These are phyloP conservation scores for Drosophila cracens DNA, from an alignment of 2,888 invertebrate genomes.

Conservation along the genomic window DNA sequence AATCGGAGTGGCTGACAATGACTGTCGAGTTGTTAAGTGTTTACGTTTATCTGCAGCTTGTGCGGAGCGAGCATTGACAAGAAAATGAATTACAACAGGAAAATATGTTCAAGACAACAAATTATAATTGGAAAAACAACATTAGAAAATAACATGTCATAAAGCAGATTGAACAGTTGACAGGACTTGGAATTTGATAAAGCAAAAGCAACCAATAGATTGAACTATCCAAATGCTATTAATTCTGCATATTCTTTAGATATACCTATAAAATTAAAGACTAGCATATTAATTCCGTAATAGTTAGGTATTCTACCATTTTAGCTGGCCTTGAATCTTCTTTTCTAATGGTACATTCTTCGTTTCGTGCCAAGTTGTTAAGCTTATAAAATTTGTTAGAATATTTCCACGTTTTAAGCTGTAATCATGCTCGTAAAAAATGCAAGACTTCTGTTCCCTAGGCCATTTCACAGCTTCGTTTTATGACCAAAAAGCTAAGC, in stretches of 20 bases:
- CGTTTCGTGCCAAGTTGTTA: constrained; percentile 36
- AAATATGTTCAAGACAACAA: not conserved
- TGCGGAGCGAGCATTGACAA: not conserved
- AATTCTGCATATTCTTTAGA: not conserved
- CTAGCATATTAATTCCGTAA: not conserved
- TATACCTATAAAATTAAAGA: not conserved
- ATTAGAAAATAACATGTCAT: not conserved
- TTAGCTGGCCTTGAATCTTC: not conserved
- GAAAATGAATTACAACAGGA: not conserved
- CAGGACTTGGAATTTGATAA: not conserved
- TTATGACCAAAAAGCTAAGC: constrained; percentile 35
- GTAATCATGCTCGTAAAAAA: constrained; percentile 37
- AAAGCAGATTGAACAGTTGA: not conserved
- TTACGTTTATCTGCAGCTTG: constrained; percentile 32
- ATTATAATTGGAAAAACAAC: not conserved
- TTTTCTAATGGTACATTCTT: constrained; percentile 1
- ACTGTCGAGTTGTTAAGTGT: constrained; percentile 52
- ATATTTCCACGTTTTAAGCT: constrained; percentile 29
- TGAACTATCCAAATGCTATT: not conserved
- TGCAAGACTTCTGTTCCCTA: constrained; percentile 40
- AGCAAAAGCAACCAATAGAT: not conserved
- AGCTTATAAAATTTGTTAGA: constrained; percentile 36
- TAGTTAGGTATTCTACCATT: not conserved
- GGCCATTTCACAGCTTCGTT: constrained; percentile 26
- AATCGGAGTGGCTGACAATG: constrained; percentile 39